Evolutionary conservation across 2,113 vertebrate species (phyloP), one percentile per base, ranked within the genome.

Genomic region (Drymodes brunneopygia): DNA sequence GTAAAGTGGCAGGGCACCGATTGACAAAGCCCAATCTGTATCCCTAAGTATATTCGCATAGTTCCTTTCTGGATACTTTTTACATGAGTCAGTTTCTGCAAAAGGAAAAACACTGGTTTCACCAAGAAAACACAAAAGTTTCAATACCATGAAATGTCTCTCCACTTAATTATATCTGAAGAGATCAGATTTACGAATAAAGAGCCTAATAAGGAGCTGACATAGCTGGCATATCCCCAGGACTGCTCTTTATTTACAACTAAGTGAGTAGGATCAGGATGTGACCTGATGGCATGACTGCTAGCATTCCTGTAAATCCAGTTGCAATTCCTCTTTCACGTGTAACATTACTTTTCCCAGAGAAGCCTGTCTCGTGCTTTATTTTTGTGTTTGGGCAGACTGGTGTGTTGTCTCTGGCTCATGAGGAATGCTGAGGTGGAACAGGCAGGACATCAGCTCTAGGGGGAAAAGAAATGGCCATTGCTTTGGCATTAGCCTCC

Each of bases 41-140:
- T 64, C 64, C 54, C 87, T 40, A 28, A 44, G 38, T 70, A 38
- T 42, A 78, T 70, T 58, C 6, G 1, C 64, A 29, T 36, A 47
- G 51, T 81, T 81, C 44, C 35, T 94, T 70, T 61, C 62, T 42
- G 64, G 88, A 94, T 96, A 35, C 71, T 94, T 97, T 92, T 64
- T 66, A 81, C 47, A 38, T 81, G 80, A 94, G 87, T 92, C 95
- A 96, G 35, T 62, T 96, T 91, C 86, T 95, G 47, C 16, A 22
- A 75, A 81, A 93, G 54, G 50, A 69, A 94, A 92, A 94, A 72
- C 79, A 72, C 23, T 53, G 64, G 62, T 88, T 94, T 92, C 66
- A 96, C 72, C 86, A 79, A 57, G 64, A 92, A 95, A 94, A 80
- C 38, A 56, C 70, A 53, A 89, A 61, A 22, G 25, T 80, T 95